Percentiles rank a stretch among this genome's conserved stretches.
phyloP scores from a whole-genome alignment of 2,113 vertebrate genomes.

The Podarcis raffonei region DNA sequence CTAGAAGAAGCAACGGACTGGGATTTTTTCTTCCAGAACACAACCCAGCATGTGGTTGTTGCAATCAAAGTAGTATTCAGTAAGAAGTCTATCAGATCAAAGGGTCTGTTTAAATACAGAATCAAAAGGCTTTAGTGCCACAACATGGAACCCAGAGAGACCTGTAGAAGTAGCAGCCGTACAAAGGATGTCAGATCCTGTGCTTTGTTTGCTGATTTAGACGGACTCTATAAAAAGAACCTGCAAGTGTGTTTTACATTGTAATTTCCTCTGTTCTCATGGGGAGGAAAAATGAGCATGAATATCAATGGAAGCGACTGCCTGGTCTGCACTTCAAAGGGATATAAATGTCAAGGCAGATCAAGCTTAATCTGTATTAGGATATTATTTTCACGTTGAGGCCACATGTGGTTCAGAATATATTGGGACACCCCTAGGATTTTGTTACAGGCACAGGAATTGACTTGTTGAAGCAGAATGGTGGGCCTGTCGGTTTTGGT shows the following conservation, averaged over 20 bases:
- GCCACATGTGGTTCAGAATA: neutral
- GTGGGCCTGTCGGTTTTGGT: neutral
- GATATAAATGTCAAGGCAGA: slow-evolving; percentile 2
- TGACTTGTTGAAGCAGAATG: neutral
- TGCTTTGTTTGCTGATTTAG: slow-evolving; percentile 28
- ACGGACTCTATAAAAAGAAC: neutral
- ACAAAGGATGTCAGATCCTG: slow-evolving; percentile 7
- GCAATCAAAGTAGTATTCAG: slow-evolving; percentile 18
- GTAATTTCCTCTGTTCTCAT: slow-evolving; percentile 20
- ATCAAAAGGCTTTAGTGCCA: slow-evolving; percentile 15
- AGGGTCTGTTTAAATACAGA: slow-evolving; percentile 8
- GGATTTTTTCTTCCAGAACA: neutral
- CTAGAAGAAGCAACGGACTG: neutral
- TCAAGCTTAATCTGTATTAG: neutral
- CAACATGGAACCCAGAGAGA: slow-evolving; percentile 5
- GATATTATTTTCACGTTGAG: neutral
- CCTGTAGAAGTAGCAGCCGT: slow-evolving; percentile 8
- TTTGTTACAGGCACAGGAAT: neutral
- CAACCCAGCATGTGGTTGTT: slow-evolving; percentile 19
- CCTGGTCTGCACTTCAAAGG: slow-evolving; percentile 1
- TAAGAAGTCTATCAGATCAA: slow-evolving; percentile 15
- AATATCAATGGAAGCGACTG: slow-evolving; percentile 8
- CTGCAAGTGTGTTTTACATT: slow-evolving; percentile 20
- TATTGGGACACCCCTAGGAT: neutral
- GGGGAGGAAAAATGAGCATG: neutral